A percentile compares a stretch with the other conserved stretches of the same genome.
Conservation (phyloP, 2,888 invertebrate genomes). For the Catocala nupta region DNA sequence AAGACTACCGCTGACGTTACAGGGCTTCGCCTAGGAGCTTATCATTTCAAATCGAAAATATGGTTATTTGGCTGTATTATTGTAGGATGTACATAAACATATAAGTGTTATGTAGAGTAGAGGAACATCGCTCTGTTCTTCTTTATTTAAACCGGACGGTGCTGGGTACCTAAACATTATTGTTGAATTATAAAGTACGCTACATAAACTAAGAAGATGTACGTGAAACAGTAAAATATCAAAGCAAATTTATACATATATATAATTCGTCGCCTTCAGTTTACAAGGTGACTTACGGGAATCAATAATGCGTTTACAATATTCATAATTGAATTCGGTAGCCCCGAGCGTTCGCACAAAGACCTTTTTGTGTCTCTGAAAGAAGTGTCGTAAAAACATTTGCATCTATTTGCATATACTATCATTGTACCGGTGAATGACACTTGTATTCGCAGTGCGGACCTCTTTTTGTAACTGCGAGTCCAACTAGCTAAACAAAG, state of each 20-base stretch:
- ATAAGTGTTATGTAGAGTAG: no score
- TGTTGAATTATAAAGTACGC: no score
- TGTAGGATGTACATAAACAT: no score
- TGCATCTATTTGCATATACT: constrained; percentile 82
- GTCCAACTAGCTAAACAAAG: constrained; percentile 60
- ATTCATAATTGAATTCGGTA: constrained; percentile 73
- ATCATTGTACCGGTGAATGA: constrained; percentile 66
- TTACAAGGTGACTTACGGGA: constrained; percentile 22
- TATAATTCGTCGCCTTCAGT: constrained; percentile 1
- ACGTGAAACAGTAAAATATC: not conserved
- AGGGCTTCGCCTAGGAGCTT: no score
- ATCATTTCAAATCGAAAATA: no score
- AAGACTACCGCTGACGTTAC: no score
- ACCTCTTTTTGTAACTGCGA: constrained; percentile 51
- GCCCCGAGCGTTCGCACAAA: constrained; percentile 62
- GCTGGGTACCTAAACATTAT: no score
- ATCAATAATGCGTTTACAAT: constrained; percentile 69
- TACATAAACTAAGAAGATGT: not conserved
- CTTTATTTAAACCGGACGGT: no score
- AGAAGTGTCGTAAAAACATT: constrained; percentile 70
- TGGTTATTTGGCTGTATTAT: no score
- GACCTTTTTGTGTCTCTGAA: constrained; percentile 63
- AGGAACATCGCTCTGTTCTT: no score
- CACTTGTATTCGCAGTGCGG: constrained; percentile 68
- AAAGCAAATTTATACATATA: not conserved